phyloP scores from a whole-genome alignment of 2,888 invertebrate genomes.

The Amiota communis region DNA sequence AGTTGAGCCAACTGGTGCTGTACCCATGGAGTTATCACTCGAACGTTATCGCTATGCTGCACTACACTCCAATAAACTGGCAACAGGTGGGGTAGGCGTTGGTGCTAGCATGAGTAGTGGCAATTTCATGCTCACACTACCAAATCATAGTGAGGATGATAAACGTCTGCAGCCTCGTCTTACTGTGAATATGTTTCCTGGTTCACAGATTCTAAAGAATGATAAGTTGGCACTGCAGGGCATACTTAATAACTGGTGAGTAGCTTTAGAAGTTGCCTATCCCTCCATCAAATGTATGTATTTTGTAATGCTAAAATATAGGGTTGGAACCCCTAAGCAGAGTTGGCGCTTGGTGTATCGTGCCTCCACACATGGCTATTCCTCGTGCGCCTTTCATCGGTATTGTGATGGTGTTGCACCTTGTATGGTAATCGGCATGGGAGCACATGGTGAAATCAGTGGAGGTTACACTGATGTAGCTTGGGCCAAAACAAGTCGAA shows the following conservation, averaged over 20 bases:
- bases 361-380: slow-evolving; percentile 90
- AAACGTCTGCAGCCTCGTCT: slow-evolving; percentile 75
- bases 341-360: slow-evolving; percentile 89
- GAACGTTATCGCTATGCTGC: slow-evolving; percentile 92
- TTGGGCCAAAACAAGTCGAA: slow-evolving; percentile 81
- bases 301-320: slow-evolving; percentile 60
- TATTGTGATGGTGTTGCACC: slow-evolving; percentile 91
- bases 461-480: slow-evolving; percentile 90
- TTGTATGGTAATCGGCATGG: slow-evolving; percentile 86
- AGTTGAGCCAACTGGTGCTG: slow-evolving; percentile 95
- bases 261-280: slow-evolving; percentile 68
- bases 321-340: slow-evolving; percentile 87
- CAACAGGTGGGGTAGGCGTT: slow-evolving; percentile 30
- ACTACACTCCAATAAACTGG: slow-evolving; percentile 76
- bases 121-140: slow-evolving; percentile 43
- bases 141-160: slow-evolving; percentile 68
- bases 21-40: slow-evolving; percentile 93
- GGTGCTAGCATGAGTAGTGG: slow-evolving; percentile 35
- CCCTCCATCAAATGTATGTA: slow-evolving; percentile 44
- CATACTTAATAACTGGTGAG: slow-evolving; percentile 83
- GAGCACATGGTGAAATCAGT: slow-evolving; percentile 85
- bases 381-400: slow-evolving; percentile 89
- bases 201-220: slow-evolving; percentile 85
- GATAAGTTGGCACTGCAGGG: slow-evolving; percentile 87
- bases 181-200: slow-evolving; percentile 84